Evolutionary conservation across 2,113 vertebrate genomes (phyloP), one percentile per base, ranked within the genome.

Genomic region (Cyphotilapia sp.): DNA sequence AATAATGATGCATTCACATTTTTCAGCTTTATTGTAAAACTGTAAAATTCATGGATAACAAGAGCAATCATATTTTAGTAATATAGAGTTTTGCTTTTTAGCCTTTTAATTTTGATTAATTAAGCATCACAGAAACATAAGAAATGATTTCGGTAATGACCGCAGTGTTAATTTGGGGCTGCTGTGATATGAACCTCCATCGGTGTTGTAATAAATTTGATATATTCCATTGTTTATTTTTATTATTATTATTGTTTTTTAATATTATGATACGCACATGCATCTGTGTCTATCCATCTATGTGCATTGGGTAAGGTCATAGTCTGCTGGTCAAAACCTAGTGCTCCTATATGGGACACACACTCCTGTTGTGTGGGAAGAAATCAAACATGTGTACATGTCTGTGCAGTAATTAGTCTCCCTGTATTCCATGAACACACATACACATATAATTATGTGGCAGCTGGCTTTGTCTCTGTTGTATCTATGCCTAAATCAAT

Each of bases 401-500:
- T 76, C 24, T 76, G 14, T 47, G 71, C 71, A 47, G 71, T n/a
- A 76, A 76, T 47, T 47, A 49, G 71, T 31, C 42, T 49, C 24
- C 42, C 24, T 49, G 14, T 49, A 78, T 5, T 78, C 45, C 42
- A 31, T 19, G 24, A 78, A 49, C 42, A 78, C 42, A 78, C 24
- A 76, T 47, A 76, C 42, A 19, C 42, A 49, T 11, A 49, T 78
- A 49, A 49, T 78, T 31, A 49, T 49, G 45, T 22, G 11, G 38
- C 35, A 6, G 86, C 53, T 13, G 29, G 7, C 69, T 81, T 85
- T 86, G 51, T 86, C 57, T 83, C 56, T 19, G 61, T 59, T 85
- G 66, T 56, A 89, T 86, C 76, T 35, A 42, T 42, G 71, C 51
- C 63, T 76, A 88, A 85, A 90, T 95, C 54, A 88, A 90, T 81